phyloP scores from a whole-genome alignment of 2,888 invertebrate species.

The Epiblema foenella region DNA sequence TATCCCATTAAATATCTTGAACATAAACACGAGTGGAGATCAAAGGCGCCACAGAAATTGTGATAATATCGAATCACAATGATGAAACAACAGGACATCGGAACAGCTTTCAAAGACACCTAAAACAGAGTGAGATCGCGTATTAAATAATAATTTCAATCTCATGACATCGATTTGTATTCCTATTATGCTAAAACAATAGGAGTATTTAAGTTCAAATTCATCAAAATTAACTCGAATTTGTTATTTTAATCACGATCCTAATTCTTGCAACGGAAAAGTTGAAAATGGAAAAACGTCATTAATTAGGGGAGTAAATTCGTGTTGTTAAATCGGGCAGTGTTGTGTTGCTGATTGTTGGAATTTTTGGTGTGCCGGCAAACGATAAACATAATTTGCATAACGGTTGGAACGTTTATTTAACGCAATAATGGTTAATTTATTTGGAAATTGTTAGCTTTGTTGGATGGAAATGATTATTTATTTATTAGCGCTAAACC shows the following conservation, averaged over 20 bases:
- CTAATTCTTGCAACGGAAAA: conserved; percentile 11
- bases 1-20: conserved; percentile 18
- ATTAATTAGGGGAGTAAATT: not conserved
- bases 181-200: conserved; percentile 22
- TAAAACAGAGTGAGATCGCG: conserved; percentile 2
- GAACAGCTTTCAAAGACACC: conserved; percentile 7
- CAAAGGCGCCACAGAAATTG: conserved; percentile 35
- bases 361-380: not conserved
- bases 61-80: conserved; percentile 24
- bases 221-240: conserved; percentile 11
- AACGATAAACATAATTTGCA: not conserved
- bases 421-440: not conserved
- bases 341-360: not conserved
- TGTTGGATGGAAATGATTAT: conserved; percentile 1
- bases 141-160: conserved; percentile 1
- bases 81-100: not conserved
- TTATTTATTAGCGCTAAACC: conserved; percentile 24
- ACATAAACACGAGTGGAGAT: conserved; percentile 23
- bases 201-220: conserved; percentile 1
- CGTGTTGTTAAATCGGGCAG: not conserved
- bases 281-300: conserved; percentile 6
- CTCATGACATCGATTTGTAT: not conserved
- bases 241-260: conserved; percentile 23
- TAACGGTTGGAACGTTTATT: not conserved
- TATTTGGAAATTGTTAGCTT: not conserved